phyloP scores from a whole-genome alignment of 1,140 invertebrate genomes.

The Gryllus bimaculatus region DNA sequence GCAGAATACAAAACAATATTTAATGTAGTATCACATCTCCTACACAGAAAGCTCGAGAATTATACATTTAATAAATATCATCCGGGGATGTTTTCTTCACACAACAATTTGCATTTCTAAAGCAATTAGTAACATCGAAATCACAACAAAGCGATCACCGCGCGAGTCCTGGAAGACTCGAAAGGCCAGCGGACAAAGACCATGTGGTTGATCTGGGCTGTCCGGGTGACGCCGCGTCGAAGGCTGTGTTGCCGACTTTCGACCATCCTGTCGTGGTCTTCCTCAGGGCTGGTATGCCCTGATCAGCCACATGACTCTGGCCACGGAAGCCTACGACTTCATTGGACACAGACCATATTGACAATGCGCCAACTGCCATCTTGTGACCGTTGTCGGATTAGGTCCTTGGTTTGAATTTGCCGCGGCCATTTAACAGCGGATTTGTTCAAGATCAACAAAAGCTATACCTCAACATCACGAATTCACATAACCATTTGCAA shows the following conservation, averaged over 20 bases:
- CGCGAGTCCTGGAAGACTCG: background rate
- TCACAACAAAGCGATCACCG: background rate
- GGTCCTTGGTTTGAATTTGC: background rate
- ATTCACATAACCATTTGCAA: conserved; percentile 18
- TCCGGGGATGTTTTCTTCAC: background rate
- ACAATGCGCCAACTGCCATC: background rate
- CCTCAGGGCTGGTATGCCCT: too few species aligned
- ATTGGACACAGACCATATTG: too few species aligned
- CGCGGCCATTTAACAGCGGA: background rate
- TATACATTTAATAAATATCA: background rate
- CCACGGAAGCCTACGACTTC: too few species aligned
- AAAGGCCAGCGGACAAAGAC: background rate
- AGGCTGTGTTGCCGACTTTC: too few species aligned
- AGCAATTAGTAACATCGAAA: background rate
- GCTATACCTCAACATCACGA: background rate
- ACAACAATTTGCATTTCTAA: background rate
- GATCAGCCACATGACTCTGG: too few species aligned
- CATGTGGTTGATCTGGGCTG: too few species aligned
- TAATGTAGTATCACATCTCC: conserved; percentile 4
- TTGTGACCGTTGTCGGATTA: background rate
- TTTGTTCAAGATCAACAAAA: background rate
- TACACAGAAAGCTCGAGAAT: background rate
- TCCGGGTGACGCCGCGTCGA: too few species aligned
- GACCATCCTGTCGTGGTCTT: too few species aligned
- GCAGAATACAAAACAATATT: background rate